A percentile compares a stretch with the other conserved stretches of the same genome.
Conservation (phyloP, 2,888 invertebrate species). For the Eilema caniola region DNA sequence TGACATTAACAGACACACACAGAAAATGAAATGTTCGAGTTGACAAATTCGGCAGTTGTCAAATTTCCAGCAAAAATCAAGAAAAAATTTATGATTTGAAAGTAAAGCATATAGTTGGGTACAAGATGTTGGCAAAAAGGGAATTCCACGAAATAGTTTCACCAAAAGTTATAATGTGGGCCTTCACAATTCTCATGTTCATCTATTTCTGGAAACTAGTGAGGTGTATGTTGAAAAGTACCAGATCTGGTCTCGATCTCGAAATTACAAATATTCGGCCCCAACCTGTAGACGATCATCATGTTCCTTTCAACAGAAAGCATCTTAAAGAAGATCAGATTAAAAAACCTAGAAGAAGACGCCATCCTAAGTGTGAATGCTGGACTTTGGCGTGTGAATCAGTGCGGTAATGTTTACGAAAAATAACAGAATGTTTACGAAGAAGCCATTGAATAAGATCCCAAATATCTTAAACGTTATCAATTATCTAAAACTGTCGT, state of each 20-base stretch:
- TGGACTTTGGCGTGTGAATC: conserved; percentile 18
- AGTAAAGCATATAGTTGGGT: conserved; percentile 5
- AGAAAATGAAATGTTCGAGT: not conserved
- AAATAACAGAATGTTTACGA: too few species aligned
- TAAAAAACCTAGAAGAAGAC: conserved; percentile 54
- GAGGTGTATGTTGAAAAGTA: conserved; percentile 37
- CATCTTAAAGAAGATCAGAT: not conserved
- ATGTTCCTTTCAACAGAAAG: not conserved
- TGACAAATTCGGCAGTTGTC: conserved; percentile 1
- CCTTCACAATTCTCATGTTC: conserved; percentile 54
- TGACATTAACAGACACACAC: too few species aligned
- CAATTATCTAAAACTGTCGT: not conserved
- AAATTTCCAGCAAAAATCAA: not conserved
- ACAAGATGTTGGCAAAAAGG: conserved; percentile 65
- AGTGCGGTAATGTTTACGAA: not conserved
- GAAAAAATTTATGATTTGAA: conserved; percentile 4
- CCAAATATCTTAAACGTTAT: not conserved
- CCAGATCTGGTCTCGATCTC: not conserved
- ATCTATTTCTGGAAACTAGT: conserved; percentile 59
- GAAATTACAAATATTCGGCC: not conserved
- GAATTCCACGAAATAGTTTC: conserved; percentile 50
- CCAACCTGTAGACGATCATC: not conserved
- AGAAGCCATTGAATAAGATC: not conserved
- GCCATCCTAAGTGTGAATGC: conserved; percentile 43
- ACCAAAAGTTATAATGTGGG: conserved; percentile 58